A percentile compares a stretch with the other conserved stretches of the same genome.
phyloP scores from a whole-genome alignment of 1,140 invertebrate species.

The Teleogryllus occipitalis region DNA sequence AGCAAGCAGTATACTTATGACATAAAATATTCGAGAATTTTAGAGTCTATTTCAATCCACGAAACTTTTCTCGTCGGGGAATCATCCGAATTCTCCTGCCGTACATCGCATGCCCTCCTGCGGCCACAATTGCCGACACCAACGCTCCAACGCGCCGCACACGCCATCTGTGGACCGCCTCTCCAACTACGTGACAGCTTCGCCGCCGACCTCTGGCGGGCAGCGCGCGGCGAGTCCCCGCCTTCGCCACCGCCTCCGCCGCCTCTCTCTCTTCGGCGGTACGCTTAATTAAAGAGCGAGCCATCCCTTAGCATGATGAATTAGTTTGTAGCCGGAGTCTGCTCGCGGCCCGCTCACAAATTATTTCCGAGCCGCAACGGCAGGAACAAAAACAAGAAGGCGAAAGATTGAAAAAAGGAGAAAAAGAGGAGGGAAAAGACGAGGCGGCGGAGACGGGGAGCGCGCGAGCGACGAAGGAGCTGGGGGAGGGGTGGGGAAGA shows the following conservation, averaged over 20 bases:
- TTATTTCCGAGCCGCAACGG: not conserved
- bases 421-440: not conserved
- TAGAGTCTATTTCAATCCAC: too few relatives aligned
- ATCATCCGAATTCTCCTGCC: too few relatives aligned
- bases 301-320: constrained; percentile 3
- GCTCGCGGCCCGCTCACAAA: not conserved
- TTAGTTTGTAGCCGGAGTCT: constrained; percentile 1
- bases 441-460: not conserved
- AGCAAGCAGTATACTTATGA: too few relatives aligned
- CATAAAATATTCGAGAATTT: too few relatives aligned
- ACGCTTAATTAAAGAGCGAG: not conserved
- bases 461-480: too few relatives aligned
- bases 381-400: not conserved
- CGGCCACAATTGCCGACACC: too few relatives aligned
- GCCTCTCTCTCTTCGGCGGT: not conserved
- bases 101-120: too few relatives aligned
- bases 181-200: not conserved
- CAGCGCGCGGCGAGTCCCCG: not conserved
- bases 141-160: too few relatives aligned
- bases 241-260: not conserved
- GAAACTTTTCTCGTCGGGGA: too few relatives aligned
- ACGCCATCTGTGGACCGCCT: not conserved
- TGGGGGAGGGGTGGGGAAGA: too few relatives aligned
- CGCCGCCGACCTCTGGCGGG: not conserved
- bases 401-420: not conserved